Base-by-base conservation (phyloP, 2,113 vertebrate species). In the Alouatta palliata region DNA sequence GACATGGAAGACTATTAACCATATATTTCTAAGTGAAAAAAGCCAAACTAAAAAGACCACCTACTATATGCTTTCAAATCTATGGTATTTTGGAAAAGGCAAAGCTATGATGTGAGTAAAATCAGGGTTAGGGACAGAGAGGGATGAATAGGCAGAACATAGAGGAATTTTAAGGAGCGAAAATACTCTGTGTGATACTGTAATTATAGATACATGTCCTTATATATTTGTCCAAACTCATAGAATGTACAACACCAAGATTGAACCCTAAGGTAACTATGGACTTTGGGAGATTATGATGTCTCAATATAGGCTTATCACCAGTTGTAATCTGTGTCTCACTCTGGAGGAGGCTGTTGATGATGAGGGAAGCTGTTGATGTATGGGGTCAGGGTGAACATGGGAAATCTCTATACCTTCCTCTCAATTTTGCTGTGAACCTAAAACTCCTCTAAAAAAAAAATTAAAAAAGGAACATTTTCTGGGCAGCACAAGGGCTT, bases 391-490 rank as follows among this genome's bases (percentile, higher is more conserved):
- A 75, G n/a, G 32, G 52, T 58, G 1, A 75, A 45, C 37, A 9
- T 54, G 6, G 77, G 9, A 90, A 85, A 81, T 86, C 20, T 90
- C n/a, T 75, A 23, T 64, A 54, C 23, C 25, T 70, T 37, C 16
- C 30, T 64, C 4, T 76, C 16, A 64, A 21, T 52, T 86, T 90
- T 94, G 20, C 11, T 70, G 16, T 90, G 61, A 90, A 80, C 5
- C 8, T 47, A 43, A 43, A 83, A 37, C 19, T 81, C 23, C 17
- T 79, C 25, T 70, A 75, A 32, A 47, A 88, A 79, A 40, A 13
- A 17, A 70, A 90, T 66, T 32, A 37, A 32, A 96, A 93, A 58
- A 52, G 70, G 52, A 90, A 35, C 35, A 91, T 87, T 97, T 97
- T 94, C 35, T 85, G n/a, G 85, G 87, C 43, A 90, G 16, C 43